Evolutionary conservation across 2,888 invertebrate genomes (phyloP).

Genomic region (Drosophila borborema): DNA sequence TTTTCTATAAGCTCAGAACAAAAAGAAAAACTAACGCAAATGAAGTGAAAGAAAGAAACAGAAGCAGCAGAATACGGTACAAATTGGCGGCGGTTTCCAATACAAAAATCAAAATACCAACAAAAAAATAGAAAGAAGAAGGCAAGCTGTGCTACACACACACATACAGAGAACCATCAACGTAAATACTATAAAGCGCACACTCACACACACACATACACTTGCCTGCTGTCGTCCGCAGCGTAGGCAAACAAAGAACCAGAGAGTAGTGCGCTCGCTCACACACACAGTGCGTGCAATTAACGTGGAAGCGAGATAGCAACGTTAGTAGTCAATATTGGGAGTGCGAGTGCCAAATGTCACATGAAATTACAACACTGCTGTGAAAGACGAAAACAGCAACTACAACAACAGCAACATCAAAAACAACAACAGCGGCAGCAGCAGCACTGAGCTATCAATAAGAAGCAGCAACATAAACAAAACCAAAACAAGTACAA

Average conservation of each 20-base stretch:
- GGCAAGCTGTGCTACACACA: conserved; percentile 43
- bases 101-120: conserved; percentile 56
- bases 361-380: conserved; percentile 70
- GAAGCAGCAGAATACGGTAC: conserved; percentile 15
- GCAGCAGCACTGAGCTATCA: conserved; percentile 34
- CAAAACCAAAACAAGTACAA: conserved; percentile 62
- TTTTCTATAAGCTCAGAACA: conserved; percentile 27
- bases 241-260: conserved; percentile 57
- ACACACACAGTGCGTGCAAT: conserved; percentile 20
- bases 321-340: conserved; percentile 40
- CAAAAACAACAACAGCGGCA: conserved; percentile 41
- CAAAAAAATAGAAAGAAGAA: conserved; percentile 51
- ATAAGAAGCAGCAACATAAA: conserved; percentile 66
- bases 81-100: conserved; percentile 59
- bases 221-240: conserved; percentile 23
- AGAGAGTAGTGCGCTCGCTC: conserved; percentile 38
- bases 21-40: conserved; percentile 5
- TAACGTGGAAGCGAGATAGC: conserved; percentile 63
- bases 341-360: conserved; percentile 75
- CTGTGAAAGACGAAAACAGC: conserved; percentile 44
- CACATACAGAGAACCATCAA: conserved; percentile 18
- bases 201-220: conserved; percentile 20
- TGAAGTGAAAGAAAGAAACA: conserved; percentile 11
- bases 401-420: conserved; percentile 40
- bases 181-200: conserved; percentile 49